A percentile compares a stretch with the other conserved stretches of the same genome.
Evolutionary conservation across 2,888 invertebrate genomes (phyloP).

Genomic region (Eilema sororculum): DNA sequence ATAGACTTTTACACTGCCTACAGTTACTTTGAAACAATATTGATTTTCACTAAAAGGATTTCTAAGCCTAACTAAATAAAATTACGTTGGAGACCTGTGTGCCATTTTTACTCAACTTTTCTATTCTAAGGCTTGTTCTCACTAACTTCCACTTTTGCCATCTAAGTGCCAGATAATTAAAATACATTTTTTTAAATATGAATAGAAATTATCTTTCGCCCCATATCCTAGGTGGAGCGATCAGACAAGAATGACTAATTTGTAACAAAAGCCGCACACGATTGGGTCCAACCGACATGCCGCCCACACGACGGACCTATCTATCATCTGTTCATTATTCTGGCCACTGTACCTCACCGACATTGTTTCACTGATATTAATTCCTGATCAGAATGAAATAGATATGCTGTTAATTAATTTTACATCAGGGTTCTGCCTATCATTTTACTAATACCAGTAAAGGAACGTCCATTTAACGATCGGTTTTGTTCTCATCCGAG

Average conservation of each 20-base stretch:
- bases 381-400: slow-evolving; percentile 26
- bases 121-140: neutral
- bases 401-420: slow-evolving; percentile 3
- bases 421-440: neutral
- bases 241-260: slow-evolving; percentile 12
- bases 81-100: neutral
- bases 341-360: slow-evolving; percentile 19
- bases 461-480: neutral
- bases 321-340: slow-evolving; percentile 37
- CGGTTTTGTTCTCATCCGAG: neutral
- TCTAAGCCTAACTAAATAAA: neutral
- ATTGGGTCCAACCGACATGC: slow-evolving; percentile 47
- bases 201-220: neutral
- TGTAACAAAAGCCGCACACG: slow-evolving; percentile 17
- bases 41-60: neutral
- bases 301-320: slow-evolving; percentile 17
- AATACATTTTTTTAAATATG: neutral
- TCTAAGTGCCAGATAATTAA: neutral
- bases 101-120: neutral
- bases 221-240: neutral
- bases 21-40: neutral
- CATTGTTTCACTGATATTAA: slow-evolving; percentile 40
- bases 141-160: neutral
- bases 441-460: neutral
- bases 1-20: neutral